Evolutionary conservation across 2,888 invertebrate genomes (phyloP).

Genomic region (Hyposoter dolosus): DNA sequence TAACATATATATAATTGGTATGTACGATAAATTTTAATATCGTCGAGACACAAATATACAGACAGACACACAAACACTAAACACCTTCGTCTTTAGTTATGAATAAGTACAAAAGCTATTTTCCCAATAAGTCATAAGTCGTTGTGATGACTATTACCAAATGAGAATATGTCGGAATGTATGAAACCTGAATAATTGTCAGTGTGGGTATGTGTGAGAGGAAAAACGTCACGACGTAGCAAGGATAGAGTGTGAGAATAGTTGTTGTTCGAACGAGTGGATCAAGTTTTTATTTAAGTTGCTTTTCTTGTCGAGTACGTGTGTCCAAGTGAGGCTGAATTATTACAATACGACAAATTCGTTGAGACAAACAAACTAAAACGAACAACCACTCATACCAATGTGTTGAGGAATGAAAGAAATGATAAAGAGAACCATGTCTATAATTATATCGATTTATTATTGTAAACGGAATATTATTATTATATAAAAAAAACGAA

Average conservation of each 20-base stretch:
- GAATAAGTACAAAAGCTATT: conserved; percentile 81
- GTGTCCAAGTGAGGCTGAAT: conserved; percentile 69
- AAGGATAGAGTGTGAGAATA: conserved; percentile 65
- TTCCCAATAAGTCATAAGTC: conserved; percentile 77
- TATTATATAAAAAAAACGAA: conserved; percentile 12
- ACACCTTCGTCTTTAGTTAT: conserved; percentile 73
- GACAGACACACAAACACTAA: conserved; percentile 38
- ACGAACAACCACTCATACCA: conserved; percentile 39
- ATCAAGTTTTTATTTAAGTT: conserved; percentile 74
- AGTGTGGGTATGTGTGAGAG: conserved; percentile 71
- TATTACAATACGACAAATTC: conserved; percentile 58
- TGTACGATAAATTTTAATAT: conserved; percentile 71
- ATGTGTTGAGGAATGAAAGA: conserved; percentile 42
- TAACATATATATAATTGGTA: conserved; percentile 69
- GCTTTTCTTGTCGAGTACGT: conserved; percentile 73
- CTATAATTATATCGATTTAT: conserved; percentile 78
- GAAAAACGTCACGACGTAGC: conserved; percentile 57
- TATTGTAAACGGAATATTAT: conserved; percentile 64
- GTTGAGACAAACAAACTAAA: conserved; percentile 58
- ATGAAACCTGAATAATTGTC: conserved; percentile 51
- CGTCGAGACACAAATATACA: conserved; percentile 32
- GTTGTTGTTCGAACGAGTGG: conserved; percentile 57
- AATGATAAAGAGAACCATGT: conserved; percentile 70
- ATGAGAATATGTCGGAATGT: conserved; percentile 75
- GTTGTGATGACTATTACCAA: conserved; percentile 81